Base-by-base conservation (phyloP, 35 echinoderm and acorn worm genomes). In the Ophiothrix spiculata region DNA sequence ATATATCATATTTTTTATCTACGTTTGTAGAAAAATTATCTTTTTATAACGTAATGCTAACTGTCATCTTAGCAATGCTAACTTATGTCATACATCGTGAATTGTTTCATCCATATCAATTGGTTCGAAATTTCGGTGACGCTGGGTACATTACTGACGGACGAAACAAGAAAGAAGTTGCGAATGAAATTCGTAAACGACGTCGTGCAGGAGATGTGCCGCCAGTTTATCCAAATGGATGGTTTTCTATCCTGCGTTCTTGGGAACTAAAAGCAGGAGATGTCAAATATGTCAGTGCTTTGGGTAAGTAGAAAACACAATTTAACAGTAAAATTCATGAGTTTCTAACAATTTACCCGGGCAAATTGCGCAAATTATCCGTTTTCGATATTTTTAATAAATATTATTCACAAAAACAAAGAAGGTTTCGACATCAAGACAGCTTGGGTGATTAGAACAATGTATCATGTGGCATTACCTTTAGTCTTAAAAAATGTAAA, bases 211-310 rank as follows among this genome's bases (percentile, higher is more conserved):
- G 85, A 36, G 76, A 87, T 79, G 35, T 87, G 25, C 85, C 85
- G 2, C 85, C 85, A 4, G 85, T 87, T 32, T 87, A 79, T 56
- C 85, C 85, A 0, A 87, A 87, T 49, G 85, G 85, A 42, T 87
- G 85, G 85, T 87, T 87, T 56, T 41, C 75, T 10, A 11, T 87
- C 23, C 79, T 87, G 23, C 37, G 76, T 36, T 87, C 85, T 12
- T 79, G 42, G 40, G 73, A 87, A 49, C 74, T 87, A 0, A 76
- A 87, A 37, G 34, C 63, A 84, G 60, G 60, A 69, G 56, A 84
- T 25, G 45, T 60, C 8, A 54, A 60, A 60, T 84, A 60, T 37
- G 54, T 84, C 25, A 64, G 81, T 42, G 81, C 81, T 54, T 56
- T 84, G 2, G 81, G 81, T 84, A 69, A 84, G 81, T 35, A 37